These are phyloP conservation scores for Helicoverpa assulta DNA, from an alignment of 2,888 invertebrate species.

Conservation along the genomic window DNA sequence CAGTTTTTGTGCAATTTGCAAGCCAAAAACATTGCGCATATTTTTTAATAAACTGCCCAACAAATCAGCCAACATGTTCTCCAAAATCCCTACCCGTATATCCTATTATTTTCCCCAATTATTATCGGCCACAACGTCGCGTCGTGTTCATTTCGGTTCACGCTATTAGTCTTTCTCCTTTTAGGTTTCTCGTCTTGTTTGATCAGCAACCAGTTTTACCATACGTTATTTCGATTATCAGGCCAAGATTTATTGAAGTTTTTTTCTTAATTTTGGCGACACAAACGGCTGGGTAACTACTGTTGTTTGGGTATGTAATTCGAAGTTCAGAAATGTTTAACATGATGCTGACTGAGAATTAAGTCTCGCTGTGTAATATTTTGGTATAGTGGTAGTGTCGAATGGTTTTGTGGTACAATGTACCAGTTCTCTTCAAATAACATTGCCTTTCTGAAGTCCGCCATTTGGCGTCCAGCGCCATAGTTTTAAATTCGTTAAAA, in stretches of 20 bases:
- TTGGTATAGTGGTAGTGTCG: too few species aligned
- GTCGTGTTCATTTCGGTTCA: slow-evolving; percentile 45
- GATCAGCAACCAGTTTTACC: slow-evolving; percentile 57
- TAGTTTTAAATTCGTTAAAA: too few species aligned
- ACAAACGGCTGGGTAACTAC: neutral
- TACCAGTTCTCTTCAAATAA: too few species aligned
- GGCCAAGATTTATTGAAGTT: slow-evolving; percentile 32
- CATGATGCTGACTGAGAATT: neutral
- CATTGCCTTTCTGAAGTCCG: too few species aligned
- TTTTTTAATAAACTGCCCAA: neutral
- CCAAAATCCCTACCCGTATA: neutral
- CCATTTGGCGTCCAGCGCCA: too few species aligned
- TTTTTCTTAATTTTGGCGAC: slow-evolving; percentile 31
- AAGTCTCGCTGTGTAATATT: neutral
- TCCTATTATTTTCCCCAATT: slow-evolving; percentile 49
- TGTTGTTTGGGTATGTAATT: neutral
- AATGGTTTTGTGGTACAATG: too few species aligned
- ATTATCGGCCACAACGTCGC: slow-evolving; percentile 36
- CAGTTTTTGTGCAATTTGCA: too few species aligned
- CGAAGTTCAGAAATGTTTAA: neutral
- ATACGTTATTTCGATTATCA: slow-evolving; percentile 52
- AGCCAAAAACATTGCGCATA: too few species aligned
- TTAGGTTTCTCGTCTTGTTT: slow-evolving; percentile 44
- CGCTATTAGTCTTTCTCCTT: slow-evolving; percentile 47
- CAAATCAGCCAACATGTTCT: slow-evolving; percentile 25